Evolutionary conservation across 2,888 invertebrate species (phyloP), one percentile per base, ranked within the genome.

Genomic region (Ormyrus pomaceus): DNA sequence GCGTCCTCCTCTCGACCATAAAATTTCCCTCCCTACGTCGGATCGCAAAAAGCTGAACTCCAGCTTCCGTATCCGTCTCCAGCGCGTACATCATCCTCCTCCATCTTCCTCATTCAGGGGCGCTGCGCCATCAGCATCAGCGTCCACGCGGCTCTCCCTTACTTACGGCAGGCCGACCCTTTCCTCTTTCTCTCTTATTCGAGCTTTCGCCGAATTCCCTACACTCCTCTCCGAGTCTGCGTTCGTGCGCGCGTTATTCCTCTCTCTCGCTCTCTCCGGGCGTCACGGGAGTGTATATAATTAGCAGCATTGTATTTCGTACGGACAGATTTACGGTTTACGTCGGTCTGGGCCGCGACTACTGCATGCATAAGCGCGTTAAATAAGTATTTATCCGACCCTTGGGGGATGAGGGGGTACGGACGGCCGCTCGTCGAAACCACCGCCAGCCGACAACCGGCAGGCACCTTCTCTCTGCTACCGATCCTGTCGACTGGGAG

Each of bases 351-450:
- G 87, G 87, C 88, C 87, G 87, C 89, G 87, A 86, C 87, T 88
- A 88, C 89, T 88, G 89, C 89, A 89, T 89, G 88, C 88, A 90
- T 89, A 89, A 90, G 87, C 89, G 88, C 87, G 89, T 89, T 90
- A 90, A 90, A 90, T 90, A 90, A 90, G 90, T 90, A 90, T 90
- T 90, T 90, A 90, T 90, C 89, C 89, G 86, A 86, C 90, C 89
- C 90, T 86, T 86, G 90, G 90, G 90, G 87, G 87, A 88, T 87
- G 86, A 66, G 19, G 56, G 34, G 62, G 56, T 62, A 50, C 72
- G 61, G 79, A 79, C 71, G 72, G 56, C 66, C 55, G 72, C 55
- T 71, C 76, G 68, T 72, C 80, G 66, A 79, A 75, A 66, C 72
- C 74, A 66, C 61, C 70, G 10, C 46, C 59, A 50, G 55, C 11